Evolutionary conservation across 2,888 invertebrate species (phyloP), one percentile per base, ranked within the genome.

Genomic region (Peribatodes rhomboidaria): DNA sequence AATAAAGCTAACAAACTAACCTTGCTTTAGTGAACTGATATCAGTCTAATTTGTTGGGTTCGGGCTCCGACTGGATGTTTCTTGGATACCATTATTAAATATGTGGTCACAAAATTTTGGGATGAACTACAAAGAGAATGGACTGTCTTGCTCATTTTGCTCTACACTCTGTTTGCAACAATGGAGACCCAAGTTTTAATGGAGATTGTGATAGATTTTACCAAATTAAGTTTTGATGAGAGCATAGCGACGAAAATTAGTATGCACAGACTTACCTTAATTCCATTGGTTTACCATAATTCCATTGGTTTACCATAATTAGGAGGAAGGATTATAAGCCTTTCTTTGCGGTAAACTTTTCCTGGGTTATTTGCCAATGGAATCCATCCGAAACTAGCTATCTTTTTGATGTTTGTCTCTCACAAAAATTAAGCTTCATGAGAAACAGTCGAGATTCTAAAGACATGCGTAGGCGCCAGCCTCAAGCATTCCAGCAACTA

Each of bases 391-490:
- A 6, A 4, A 16, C n/a, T 9, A 13, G 44, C 7, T 22, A 9
- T 1, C 11, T 13, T 41, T 16, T 11, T 44, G 44, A 44, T 18
- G 1, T 20, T 10, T 42, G 18, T 42, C 42, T 42, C 2, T 22
- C 13, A 44, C 35, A 8, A 35, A 11, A 35, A 18, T 41, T 2
- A 37, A 39, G 57, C 20, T n/a, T n/a, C n/a, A 20, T 16, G 41
- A 20, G 20, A 42, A 44, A 8, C 37, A 16, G 27, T 46, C 16
- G 33, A 16, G n/a, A 35, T 42, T 46, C 20, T 14, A 44, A 35
- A 35, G 20, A 47, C 8, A 41, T 56, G 52, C 57, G 70, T 73
- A 58, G 70, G 69, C 58, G 66, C 50, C 33, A 39, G 46, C 41
- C 49, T 59, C 54, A 27, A 16, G 4, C 49, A n/a, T 50, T 62